Percentiles rank a stretch among this genome's conserved stretches.
phyloP scores from a whole-genome alignment of 2,888 invertebrate genomes.

The Chrysomela aeneicollis region DNA sequence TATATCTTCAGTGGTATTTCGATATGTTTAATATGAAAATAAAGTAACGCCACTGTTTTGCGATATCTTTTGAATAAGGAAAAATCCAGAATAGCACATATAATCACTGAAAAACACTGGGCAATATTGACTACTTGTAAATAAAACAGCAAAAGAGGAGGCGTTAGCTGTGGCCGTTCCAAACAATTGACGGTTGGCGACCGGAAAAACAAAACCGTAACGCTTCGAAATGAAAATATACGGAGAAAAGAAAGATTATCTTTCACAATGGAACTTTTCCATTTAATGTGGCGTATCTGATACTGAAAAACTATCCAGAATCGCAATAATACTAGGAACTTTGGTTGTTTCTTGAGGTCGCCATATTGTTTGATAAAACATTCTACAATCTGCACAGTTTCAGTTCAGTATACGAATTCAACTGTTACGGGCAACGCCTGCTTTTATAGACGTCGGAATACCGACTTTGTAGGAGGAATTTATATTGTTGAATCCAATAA shows the following conservation, averaged over 20 bases:
- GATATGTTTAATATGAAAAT: no score
- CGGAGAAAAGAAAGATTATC: conserved; percentile 36
- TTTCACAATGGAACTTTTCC: conserved; percentile 33
- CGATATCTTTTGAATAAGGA: no score
- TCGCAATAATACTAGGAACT: conserved; percentile 20
- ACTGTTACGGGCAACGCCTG: background rate
- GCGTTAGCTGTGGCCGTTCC: conserved; percentile 38
- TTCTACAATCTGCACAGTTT: conserved; percentile 3
- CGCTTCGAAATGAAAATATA: conserved; percentile 32
- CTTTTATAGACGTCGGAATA: background rate
- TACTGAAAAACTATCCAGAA: conserved; percentile 30
- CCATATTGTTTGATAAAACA: conserved; percentile 24
- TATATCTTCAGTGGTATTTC: no score
- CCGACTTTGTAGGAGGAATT: background rate
- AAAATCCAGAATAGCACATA: no score
- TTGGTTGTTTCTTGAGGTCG: conserved; percentile 14
- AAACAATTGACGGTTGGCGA: conserved; percentile 36
- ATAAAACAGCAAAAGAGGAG: conserved; percentile 22
- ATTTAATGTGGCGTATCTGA: conserved; percentile 38
- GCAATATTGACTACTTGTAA: conserved; percentile 19
- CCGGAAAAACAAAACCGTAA: conserved; percentile 38
- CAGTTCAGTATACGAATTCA: background rate
- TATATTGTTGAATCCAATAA: no score
- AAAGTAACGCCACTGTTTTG: no score
- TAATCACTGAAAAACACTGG: background rate